Conservation (phyloP, 2,113 vertebrate species). For the Chinchilla lanigera region DNA sequence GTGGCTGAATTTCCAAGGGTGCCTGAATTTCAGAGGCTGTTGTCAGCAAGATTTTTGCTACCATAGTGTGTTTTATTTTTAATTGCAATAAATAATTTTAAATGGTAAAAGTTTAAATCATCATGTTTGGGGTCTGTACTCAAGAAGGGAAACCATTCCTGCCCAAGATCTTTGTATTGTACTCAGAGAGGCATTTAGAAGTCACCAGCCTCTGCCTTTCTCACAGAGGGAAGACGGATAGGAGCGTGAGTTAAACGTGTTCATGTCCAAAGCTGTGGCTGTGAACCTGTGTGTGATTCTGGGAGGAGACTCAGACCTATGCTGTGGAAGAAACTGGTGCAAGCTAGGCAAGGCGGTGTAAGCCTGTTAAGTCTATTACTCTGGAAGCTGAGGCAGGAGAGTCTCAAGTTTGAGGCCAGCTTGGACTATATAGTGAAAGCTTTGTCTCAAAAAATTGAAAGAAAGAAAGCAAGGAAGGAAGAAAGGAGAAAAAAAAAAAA, state of each 20-base stretch:
- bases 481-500: neutral
- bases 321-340: neutral
- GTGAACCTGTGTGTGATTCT: neutral
- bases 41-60: slow-evolving; percentile 29
- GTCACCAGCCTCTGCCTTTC: neutral
- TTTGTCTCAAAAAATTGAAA: neutral
- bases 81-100: neutral
- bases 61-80: neutral
- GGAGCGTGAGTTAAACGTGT: neutral
- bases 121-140: neutral
- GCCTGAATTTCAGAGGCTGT: neutral
- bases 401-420: neutral
- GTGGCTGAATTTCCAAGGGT: no score
- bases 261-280: neutral
- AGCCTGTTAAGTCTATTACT: neutral
- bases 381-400: neutral
- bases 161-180: neutral
- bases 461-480: neutral
- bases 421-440: neutral
- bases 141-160: neutral
- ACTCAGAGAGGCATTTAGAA: neutral
- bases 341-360: neutral
- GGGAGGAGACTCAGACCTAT: neutral
- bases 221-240: neutral
- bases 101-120: neutral